Evolutionary conservation across 2,797 vertebrate species (phyloP).

Genomic region (Melanotaenia maccullochi): DNA sequence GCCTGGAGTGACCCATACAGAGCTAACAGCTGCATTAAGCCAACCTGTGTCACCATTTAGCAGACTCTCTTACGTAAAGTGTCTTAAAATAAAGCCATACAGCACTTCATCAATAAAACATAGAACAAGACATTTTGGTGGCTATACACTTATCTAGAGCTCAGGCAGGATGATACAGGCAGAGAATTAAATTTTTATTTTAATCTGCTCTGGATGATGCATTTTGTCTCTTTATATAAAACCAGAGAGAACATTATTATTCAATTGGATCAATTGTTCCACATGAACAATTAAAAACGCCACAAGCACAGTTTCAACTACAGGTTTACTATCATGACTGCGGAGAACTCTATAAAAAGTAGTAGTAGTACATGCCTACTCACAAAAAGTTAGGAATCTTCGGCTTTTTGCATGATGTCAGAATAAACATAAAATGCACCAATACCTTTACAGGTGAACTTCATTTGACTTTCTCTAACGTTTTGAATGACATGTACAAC

Average conservation of each 20-base stretch:
- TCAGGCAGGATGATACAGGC: neutral
- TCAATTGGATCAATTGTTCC: too few relatives aligned
- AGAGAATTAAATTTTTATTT: neutral
- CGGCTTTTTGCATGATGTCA: too few relatives aligned
- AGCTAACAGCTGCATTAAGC: constrained; percentile 12
- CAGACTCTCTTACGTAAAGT: constrained; percentile 1
- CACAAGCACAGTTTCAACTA: too few relatives aligned
- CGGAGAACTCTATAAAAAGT: too few relatives aligned
- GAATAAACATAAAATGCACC: too few relatives aligned
- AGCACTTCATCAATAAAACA: constrained; percentile 15
- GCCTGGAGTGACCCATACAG: constrained; percentile 11
- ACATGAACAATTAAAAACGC: neutral
- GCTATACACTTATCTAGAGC: neutral
- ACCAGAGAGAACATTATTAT: neutral
- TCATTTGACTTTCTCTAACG: too few relatives aligned
- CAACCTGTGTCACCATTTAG: constrained; percentile 29
- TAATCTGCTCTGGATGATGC: neutral
- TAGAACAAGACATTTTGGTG: neutral
- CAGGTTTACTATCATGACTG: too few relatives aligned
- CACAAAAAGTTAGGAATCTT: too few relatives aligned
- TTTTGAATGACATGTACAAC: too few relatives aligned
- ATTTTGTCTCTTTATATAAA: neutral
- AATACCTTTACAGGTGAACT: too few relatives aligned
- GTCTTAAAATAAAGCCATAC: constrained; percentile 15
- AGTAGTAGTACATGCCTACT: too few relatives aligned